These are phyloP conservation scores for Megamerina dolium DNA, from an alignment of 2,888 invertebrate genomes.

Conservation along the genomic window DNA sequence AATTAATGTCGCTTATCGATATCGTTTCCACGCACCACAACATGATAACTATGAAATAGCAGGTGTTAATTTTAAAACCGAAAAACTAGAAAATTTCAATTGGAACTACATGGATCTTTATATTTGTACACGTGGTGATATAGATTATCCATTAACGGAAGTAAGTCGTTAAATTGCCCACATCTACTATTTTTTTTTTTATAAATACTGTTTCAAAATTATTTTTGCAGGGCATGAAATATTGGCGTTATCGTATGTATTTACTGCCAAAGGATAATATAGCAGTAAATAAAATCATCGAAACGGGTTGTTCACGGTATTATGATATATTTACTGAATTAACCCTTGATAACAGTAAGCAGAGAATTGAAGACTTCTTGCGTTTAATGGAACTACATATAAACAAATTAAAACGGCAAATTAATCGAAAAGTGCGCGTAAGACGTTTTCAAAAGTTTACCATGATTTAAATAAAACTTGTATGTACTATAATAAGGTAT, in stretches of 20 bases:
- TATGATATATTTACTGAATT: constrained; percentile 74
- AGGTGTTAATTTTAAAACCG: constrained; percentile 89
- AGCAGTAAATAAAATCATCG: constrained; percentile 72
- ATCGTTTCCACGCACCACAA: constrained; percentile 87
- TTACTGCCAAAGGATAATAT: constrained; percentile 76
- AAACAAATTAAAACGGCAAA: constrained; percentile 80
- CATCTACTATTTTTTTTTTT: background rate
- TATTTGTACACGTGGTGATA: constrained; percentile 89
- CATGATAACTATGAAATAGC: constrained; percentile 91
- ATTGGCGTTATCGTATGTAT: constrained; percentile 87
- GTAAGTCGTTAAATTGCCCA: constrained; percentile 50
- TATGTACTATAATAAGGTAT: too few species aligned
- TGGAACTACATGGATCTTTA: constrained; percentile 98
- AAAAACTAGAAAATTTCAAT: constrained; percentile 91
- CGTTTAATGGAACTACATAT: constrained; percentile 79
- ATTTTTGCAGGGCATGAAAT: constrained; percentile 65
- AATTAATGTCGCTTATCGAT: constrained; percentile 85
- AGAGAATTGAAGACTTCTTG: constrained; percentile 65
- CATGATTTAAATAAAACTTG: too few species aligned
- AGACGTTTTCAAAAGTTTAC: constrained; percentile 38
- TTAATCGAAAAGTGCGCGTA: constrained; percentile 71
- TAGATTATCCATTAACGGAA: constrained; percentile 81
- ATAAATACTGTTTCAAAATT: background rate
- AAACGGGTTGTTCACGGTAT: constrained; percentile 58
- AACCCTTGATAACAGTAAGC: constrained; percentile 54